phyloP scores from a whole-genome alignment of 2,888 invertebrate species.

The Galeopsomyia nigrocyanea region DNA sequence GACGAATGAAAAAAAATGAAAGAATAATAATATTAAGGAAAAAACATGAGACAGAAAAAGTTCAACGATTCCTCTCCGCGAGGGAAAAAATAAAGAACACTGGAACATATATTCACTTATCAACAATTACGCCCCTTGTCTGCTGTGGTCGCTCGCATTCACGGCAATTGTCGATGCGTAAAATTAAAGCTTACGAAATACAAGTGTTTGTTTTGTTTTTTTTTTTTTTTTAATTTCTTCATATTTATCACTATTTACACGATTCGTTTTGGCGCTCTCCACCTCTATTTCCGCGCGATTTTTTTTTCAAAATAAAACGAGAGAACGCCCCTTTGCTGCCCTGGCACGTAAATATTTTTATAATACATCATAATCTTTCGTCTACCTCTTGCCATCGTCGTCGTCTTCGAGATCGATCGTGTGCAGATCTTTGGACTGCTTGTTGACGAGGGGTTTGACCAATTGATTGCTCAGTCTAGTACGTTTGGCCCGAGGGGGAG shows the following conservation, averaged over 20 bases:
- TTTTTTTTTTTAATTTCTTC: no score
- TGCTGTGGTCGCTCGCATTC: conserved; percentile 15
- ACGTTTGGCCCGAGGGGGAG: conserved; percentile 49
- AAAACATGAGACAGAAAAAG: conserved; percentile 26
- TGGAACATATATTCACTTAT: conserved; percentile 18
- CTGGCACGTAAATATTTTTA: conserved; percentile 33
- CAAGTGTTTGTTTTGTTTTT: no score
- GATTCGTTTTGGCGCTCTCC: conserved; percentile 9
- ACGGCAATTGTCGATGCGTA: conserved; percentile 32
- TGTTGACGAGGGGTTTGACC: conserved; percentile 43
- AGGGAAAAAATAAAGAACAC: conserved; percentile 26
- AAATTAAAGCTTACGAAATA: conserved; percentile 33
- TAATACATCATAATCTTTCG: conserved; percentile 20
- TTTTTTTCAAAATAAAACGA: conserved; percentile 40
- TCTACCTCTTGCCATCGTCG: conserved; percentile 46
- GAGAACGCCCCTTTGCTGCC: conserved; percentile 35
- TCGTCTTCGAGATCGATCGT: conserved; percentile 49
- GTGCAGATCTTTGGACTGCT: conserved; percentile 50
- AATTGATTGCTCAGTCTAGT: conserved; percentile 47
- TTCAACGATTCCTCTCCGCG: conserved; percentile 18
- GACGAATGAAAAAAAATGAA: conserved; percentile 37
- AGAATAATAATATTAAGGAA: conserved; percentile 23
- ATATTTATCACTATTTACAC: conserved; percentile 46
- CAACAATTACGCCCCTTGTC: conserved; percentile 1
- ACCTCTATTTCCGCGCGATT: conserved; percentile 9